These are phyloP conservation scores for Euphonia xanthogaster DNA, from an alignment of 2,797 vertebrate species.

Conservation along the genomic window DNA sequence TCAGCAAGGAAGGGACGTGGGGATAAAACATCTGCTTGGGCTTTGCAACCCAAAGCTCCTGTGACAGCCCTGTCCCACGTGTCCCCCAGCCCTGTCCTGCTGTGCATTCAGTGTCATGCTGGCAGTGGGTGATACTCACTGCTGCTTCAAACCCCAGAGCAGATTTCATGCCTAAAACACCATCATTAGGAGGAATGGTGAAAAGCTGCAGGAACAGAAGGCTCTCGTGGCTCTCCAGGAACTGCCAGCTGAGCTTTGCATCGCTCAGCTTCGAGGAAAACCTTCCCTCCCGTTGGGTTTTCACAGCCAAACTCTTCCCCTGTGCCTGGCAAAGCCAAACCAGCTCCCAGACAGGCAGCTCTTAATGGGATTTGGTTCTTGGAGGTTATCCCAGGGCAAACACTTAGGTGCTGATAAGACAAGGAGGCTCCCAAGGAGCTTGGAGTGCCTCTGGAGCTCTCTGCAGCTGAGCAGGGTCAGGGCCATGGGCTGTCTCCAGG, in stretches of 20 bases:
- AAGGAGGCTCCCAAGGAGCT: background rate
- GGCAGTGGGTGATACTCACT: background rate
- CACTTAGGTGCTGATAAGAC: background rate
- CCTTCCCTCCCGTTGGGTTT: background rate
- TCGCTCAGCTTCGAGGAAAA: background rate
- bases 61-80: background rate
- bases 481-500: background rate
- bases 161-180: background rate
- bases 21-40: background rate
- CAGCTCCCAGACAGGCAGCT: background rate
- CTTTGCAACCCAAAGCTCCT: background rate
- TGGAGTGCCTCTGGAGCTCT: background rate
- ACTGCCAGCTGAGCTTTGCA: background rate
- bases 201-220: conserved; percentile 28
- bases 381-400: background rate
- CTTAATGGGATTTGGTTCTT: background rate
- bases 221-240: conserved; percentile 21
- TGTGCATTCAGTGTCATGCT: rapidly evolving
- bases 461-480: background rate
- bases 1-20: rapidly evolving
- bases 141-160: conserved; percentile 1
- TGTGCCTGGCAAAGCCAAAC: background rate
- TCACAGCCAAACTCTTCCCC: background rate
- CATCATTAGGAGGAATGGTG: background rate
- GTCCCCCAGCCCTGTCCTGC: background rate